Conservation (phyloP, 2,113 vertebrate species). For the Grantiella picta region DNA sequence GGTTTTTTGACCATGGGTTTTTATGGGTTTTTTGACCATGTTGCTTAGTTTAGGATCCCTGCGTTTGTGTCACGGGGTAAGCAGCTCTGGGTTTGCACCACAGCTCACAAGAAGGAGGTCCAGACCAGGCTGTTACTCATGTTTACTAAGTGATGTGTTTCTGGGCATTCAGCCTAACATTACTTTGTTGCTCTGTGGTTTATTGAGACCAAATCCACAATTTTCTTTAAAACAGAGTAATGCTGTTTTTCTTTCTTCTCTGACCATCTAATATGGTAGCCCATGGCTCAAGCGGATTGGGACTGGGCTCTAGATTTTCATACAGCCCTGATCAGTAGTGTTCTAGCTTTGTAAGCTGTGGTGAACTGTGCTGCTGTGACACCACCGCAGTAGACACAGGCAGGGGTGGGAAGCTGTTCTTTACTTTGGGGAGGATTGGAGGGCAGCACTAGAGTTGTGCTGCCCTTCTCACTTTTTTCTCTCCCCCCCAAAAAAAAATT, state of each 20-base stretch:
- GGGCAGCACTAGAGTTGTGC: background rate
- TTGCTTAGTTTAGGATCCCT: background rate
- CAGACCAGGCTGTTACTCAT: background rate
- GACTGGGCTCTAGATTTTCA: background rate
- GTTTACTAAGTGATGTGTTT: background rate
- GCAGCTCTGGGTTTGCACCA: background rate
- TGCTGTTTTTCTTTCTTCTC: background rate
- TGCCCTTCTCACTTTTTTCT: background rate
- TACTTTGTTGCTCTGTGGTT: background rate
- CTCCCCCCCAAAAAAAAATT: background rate
- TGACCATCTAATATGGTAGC: background rate
- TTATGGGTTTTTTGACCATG: background rate
- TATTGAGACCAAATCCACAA: background rate
- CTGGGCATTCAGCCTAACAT: background rate
- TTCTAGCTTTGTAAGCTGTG: background rate
- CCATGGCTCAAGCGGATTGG: background rate
- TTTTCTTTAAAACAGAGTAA: background rate
- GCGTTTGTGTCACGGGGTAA: background rate
- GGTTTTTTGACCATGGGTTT: background rate
- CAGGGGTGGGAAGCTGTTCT: background rate
- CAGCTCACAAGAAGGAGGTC: background rate
- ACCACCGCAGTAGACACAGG: background rate
- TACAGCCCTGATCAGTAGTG: background rate
- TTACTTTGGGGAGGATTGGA: background rate
- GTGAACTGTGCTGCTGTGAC: background rate